phyloP scores from a whole-genome alignment of 2,888 invertebrate species.

The Drosophila emarginata region DNA sequence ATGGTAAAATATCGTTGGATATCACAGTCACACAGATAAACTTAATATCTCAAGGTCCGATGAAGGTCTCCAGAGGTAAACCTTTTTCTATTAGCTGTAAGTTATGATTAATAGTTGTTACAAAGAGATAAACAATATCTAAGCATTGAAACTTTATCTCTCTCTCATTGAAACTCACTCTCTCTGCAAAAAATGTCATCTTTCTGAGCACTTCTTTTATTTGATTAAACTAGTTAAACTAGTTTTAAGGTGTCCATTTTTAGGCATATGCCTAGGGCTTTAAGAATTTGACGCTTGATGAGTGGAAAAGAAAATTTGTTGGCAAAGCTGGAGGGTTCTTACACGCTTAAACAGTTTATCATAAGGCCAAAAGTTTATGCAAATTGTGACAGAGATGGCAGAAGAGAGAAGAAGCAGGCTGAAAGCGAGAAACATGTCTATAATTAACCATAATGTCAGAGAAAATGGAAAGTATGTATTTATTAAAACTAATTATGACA shows the following conservation, averaged over 20 bases:
- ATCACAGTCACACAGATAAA: constrained; percentile 32
- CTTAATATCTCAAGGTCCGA: constrained; percentile 20
- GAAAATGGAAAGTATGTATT: constrained; percentile 47
- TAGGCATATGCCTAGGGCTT: constrained; percentile 1
- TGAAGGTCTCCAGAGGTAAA: constrained; percentile 9
- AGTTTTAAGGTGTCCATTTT: constrained; percentile 46
- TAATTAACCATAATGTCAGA: constrained; percentile 52
- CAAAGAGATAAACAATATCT: background rate
- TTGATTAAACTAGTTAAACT: constrained; percentile 59
- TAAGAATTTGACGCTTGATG: background rate
- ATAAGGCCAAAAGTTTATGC: constrained; percentile 33
- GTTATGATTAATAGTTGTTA: constrained; percentile 7
- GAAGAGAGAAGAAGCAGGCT: background rate
- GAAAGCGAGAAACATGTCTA: constrained; percentile 21
- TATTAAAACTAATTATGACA: constrained; percentile 36
- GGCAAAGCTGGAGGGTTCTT: constrained; percentile 2
- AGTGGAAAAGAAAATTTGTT: background rate
- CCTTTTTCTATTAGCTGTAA: constrained; percentile 20
- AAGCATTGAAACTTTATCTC: background rate
- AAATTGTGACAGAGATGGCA: constrained; percentile 17
- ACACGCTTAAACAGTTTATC: constrained; percentile 1
- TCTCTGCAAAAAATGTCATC: constrained; percentile 2
- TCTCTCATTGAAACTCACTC: background rate
- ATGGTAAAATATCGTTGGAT: constrained; percentile 5
- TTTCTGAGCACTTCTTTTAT: background rate